Conservation (phyloP, 1,140 invertebrate species). For the Diorhabda sublineata region DNA sequence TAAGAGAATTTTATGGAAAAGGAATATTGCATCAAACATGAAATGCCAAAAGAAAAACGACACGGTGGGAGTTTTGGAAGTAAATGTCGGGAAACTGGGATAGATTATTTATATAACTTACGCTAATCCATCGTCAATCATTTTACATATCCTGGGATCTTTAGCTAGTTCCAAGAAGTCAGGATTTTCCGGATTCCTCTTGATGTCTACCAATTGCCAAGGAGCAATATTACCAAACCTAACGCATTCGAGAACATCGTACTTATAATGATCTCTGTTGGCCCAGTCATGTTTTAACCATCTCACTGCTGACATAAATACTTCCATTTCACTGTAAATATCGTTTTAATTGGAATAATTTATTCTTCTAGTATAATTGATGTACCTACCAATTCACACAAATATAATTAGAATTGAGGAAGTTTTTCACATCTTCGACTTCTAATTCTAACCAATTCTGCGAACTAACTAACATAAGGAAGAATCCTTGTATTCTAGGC, state of each 20-base stretch:
- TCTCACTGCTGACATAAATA: constrained; percentile 68
- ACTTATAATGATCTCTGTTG: constrained; percentile 50
- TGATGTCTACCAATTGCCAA: constrained; percentile 68
- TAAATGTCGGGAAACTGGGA: too few species aligned
- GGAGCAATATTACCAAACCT: constrained; percentile 69
- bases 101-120: constrained; percentile 45
- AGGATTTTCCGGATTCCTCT: constrained; percentile 63
- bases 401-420: constrained; percentile 65
- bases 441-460: constrained; percentile 63
- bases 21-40: too few species aligned
- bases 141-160: constrained; percentile 60
- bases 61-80: too few species aligned
- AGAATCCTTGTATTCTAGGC: constrained; percentile 66
- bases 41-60: too few species aligned
- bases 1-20: too few species aligned
- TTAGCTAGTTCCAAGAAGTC: constrained; percentile 65
- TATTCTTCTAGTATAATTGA: too few species aligned
- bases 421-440: constrained; percentile 57
- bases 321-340: constrained; percentile 63
- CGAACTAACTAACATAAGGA: constrained; percentile 65
- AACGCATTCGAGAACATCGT: constrained; percentile 61
- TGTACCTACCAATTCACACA: constrained; percentile 61
- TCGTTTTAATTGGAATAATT: too few species aligned
- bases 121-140: constrained; percentile 70
- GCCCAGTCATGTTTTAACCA: constrained; percentile 69